Evolutionary conservation across 2,888 invertebrate species (phyloP), one percentile per base, ranked within the genome.

Genomic region (Ichneumoninae sp.): DNA sequence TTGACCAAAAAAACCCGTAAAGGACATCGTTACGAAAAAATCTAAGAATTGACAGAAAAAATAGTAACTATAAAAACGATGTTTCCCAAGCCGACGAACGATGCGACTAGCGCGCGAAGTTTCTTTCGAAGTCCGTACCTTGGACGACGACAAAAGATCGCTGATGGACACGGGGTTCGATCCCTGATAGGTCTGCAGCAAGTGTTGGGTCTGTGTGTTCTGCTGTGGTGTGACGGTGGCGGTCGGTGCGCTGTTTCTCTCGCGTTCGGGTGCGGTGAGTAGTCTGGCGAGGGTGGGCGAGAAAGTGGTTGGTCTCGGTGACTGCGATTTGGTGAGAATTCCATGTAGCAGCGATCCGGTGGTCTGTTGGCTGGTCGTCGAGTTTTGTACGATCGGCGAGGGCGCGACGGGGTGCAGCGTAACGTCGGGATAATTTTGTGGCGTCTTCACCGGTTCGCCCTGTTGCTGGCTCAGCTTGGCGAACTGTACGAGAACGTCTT

Each of bases 251-350:
- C 66, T 88, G 74, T 86, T 92, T 88, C 93, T 89, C 54, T 93
- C 93, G 87, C 94, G 90, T 86, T 94, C 94, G 7, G 94, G 94
- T 83, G 97, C 97, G 87, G 97, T 97, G 90, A 97, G 95, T 89
- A 97, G 95, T 94, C 97, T 95, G 88, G 97, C 97, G 93, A 97
- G 95, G 89, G 97, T 97, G 87, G 97, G 97, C 90, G 97, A 97
- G 94, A 96, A 97, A 90, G 96, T 95, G 89, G 96, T 95, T 89
- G 95, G 95, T 90, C 95, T 94, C 54, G 93, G 94, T 22, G 93
- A 92, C 86, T 93, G 93, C 26, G 92, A 91, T 86, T 97, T 97
- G 1, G 97, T 97, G 78, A 97, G 94, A 89, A 97, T 97, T 57
- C 97, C 97, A 90, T 97, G 97, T 3, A 97, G 94, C 71, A 97